Conservation (phyloP, 1,140 invertebrate genomes). For the Scaptodrosophila lebanonensis region DNA sequence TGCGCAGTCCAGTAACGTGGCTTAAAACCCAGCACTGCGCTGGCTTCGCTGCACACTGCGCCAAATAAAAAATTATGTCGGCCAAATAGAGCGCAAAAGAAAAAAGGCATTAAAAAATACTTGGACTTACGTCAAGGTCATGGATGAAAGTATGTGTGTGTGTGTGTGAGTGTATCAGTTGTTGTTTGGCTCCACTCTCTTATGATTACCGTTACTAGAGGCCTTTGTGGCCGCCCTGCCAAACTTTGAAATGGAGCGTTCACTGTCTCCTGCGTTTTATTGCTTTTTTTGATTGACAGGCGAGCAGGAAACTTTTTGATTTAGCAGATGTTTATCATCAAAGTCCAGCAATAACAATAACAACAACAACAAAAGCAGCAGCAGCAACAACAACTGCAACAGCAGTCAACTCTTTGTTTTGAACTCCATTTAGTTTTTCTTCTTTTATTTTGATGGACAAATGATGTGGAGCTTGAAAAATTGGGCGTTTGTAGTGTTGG, state of each 20-base stretch:
- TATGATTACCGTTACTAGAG: no score
- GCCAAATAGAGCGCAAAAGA: slow-evolving; percentile 38
- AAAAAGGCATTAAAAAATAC: slow-evolving; percentile 21
- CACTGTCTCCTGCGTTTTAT: slow-evolving; percentile 24
- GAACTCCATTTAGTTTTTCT: no score
- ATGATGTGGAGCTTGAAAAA: slow-evolving; percentile 28
- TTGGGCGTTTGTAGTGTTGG: no score
- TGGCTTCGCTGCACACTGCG: slow-evolving; percentile 1
- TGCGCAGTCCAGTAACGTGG: slow-evolving; percentile 13
- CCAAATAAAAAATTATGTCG: slow-evolving; percentile 43
- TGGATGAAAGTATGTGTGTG: slow-evolving; percentile 61
- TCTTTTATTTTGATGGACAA: slow-evolving; percentile 40
- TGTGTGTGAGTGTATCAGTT: slow-evolving; percentile 25
- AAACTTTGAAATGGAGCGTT: slow-evolving; percentile 8
- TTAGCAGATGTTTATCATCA: slow-evolving; percentile 43
- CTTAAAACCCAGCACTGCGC: slow-evolving; percentile 1
- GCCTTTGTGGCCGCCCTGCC: slow-evolving; percentile 5
- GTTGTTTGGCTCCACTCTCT: slow-evolving; percentile 38
- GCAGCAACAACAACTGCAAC: no score
- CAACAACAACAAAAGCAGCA: no score
- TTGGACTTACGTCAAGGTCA: slow-evolving; percentile 58
- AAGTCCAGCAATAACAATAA: slow-evolving; percentile 34
- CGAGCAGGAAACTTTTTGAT: slow-evolving; percentile 36
- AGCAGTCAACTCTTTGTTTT: slow-evolving; percentile 1
- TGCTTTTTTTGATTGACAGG: slow-evolving; percentile 42